A percentile compares a stretch with the other conserved stretches of the same genome.
These are phyloP conservation scores for Meloidogyne hapla DNA, from an alignment of 1,140 invertebrate genomes.

Conservation along the genomic window DNA sequence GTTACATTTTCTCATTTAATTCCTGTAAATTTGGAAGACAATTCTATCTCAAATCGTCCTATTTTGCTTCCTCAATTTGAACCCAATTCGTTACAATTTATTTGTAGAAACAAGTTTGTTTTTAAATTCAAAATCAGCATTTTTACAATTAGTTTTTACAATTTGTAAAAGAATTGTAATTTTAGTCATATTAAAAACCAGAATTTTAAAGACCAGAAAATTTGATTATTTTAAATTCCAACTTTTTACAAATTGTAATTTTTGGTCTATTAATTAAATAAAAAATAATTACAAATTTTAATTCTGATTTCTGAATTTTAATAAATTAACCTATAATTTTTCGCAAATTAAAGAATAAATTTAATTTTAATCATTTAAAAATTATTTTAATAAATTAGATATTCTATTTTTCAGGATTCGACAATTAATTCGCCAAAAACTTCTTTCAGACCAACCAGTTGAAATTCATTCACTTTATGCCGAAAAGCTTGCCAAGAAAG, in stretches of 20 bases:
- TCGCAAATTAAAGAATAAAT: no score
- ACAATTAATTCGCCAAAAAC: neutral
- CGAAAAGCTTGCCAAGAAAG: neutral
- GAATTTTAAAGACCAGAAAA: neutral
- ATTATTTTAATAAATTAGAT: no score
- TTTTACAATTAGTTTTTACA: neutral
- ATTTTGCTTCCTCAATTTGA: slow-evolving; percentile 8
- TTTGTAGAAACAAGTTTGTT: slow-evolving; percentile 30
- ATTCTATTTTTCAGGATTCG: neutral
- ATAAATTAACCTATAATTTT: no score
- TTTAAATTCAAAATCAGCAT: slow-evolving; percentile 5
- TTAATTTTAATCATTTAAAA: no score
- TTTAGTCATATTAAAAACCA: neutral
- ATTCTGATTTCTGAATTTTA: no score
- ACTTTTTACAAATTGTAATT: no score
- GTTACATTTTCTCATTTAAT: slow-evolving; percentile 46
- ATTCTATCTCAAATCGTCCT: slow-evolving; percentile 23
- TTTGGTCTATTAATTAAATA: no score
- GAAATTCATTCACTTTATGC: neutral
- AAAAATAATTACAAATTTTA: no score
- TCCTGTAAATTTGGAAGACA: slow-evolving; percentile 23
- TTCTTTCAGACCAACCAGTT: neutral
- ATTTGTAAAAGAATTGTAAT: neutral
- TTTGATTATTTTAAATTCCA: no score
- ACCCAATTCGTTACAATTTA: slow-evolving; percentile 1